phyloP scores from a whole-genome alignment of 2,888 invertebrate genomes.

The Eurytoma californica region DNA sequence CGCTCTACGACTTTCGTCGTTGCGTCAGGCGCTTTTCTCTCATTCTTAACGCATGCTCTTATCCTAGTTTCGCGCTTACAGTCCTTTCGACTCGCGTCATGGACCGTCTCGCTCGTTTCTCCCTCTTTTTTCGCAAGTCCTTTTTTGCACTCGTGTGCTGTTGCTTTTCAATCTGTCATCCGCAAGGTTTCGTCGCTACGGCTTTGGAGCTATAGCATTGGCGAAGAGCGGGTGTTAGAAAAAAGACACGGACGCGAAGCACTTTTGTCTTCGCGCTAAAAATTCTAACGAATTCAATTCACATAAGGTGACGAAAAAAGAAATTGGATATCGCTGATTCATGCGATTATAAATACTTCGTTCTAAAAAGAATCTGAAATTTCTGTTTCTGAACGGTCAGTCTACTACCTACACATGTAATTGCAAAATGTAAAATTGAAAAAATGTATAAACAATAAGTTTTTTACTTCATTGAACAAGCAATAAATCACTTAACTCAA shows the following conservation, averaged over 20 bases:
- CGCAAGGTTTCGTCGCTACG: neutral
- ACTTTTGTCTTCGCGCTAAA: constrained; percentile 33
- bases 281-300: constrained; percentile 21
- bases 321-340: no score
- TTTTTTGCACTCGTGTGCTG: neutral
- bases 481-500: no score
- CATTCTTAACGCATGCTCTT: neutral
- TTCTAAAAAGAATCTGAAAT: no score
- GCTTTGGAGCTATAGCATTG: neutral
- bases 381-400: no score
- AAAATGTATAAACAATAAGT: no score
- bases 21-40: neutral
- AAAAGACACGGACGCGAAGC: neutral
- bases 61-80: constrained; percentile 8
- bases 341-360: no score
- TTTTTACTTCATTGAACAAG: no score
- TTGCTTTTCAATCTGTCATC: constrained; percentile 14
- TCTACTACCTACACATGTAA: no score
- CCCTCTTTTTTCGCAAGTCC: constrained; percentile 19
- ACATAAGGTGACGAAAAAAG: no score
- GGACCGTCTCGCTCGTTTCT: neutral
- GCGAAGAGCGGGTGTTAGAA: neutral
- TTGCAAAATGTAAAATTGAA: no score
- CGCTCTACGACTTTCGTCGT: constrained; percentile 29
- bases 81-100: constrained; percentile 15